These are phyloP conservation scores for Botia almorhae DNA, from an alignment of 2,797 vertebrate species.

Conservation along the genomic window DNA sequence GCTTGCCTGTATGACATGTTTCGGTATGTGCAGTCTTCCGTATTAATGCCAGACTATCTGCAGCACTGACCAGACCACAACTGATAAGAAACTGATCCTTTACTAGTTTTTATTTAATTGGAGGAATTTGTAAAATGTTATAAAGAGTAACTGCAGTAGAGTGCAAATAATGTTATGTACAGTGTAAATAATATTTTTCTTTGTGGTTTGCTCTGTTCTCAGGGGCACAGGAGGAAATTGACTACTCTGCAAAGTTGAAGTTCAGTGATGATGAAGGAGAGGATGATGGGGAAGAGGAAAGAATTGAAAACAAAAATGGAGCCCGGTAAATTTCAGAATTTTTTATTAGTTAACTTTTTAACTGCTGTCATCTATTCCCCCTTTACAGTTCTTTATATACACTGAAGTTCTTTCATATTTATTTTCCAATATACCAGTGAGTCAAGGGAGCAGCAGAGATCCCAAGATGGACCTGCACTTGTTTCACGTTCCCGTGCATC, in stretches of 20 bases:
- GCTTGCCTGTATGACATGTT: not conserved
- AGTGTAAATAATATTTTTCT: not conserved
- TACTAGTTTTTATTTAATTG: no score
- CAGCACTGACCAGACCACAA: not conserved
- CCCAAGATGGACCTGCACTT: constrained; percentile 70
- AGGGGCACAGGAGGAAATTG: constrained; percentile 96
- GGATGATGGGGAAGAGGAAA: constrained; percentile 86
- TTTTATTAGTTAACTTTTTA: not conserved
- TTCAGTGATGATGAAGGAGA: constrained; percentile 96
- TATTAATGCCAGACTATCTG: not conserved
- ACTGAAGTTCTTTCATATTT: not conserved
- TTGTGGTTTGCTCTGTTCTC: constrained; percentile 3
- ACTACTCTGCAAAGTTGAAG: constrained; percentile 95
- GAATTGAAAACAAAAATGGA: constrained; percentile 74
- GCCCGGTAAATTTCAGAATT: constrained; percentile 65
- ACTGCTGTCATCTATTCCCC: not conserved
- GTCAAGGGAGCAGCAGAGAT: constrained; percentile 73
- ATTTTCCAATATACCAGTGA: constrained; percentile 37
- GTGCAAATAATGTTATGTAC: no score
- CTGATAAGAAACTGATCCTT: no score
- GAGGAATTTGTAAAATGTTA: no score
- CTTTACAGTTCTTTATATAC: not conserved
- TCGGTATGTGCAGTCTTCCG: not conserved
- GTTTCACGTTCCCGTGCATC: constrained; percentile 71
- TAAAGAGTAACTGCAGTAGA: no score